These are phyloP conservation scores for Pollimyrus isidori DNA, from an alignment of 2,113 vertebrate genomes.

Conservation along the genomic window DNA sequence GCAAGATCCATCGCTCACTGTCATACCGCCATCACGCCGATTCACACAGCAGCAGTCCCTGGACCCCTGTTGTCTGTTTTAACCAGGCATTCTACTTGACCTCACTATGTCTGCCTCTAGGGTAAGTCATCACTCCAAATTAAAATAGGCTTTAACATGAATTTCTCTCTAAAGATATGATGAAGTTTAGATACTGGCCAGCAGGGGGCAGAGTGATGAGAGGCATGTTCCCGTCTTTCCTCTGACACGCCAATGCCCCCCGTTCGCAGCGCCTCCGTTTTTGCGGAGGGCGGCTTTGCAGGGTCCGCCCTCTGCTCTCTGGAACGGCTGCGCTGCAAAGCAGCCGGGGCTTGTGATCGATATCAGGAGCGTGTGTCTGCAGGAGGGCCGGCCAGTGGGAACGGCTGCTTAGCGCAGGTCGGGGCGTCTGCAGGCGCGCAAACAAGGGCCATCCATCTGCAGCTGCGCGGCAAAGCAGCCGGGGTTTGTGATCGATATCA, in stretches of 20 bases:
- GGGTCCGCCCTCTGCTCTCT: background rate
- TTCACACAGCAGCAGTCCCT: background rate
- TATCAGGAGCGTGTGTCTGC: constrained; percentile 13
- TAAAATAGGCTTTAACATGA: background rate
- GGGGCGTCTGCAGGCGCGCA: constrained; percentile 18
- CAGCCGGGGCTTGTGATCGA: background rate
- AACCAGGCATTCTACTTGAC: background rate
- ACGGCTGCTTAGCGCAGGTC: constrained; percentile 30
- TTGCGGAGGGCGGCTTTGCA: background rate
- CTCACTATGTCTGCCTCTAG: background rate
- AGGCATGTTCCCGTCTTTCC: background rate
- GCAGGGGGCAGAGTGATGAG: background rate
- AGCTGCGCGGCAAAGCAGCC: too few relatives aligned
- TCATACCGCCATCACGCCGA: background rate
- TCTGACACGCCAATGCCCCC: background rate
- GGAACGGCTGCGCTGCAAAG: background rate
- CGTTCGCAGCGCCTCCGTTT: background rate
- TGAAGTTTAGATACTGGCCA: background rate
- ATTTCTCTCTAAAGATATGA: background rate
- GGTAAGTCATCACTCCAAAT: background rate
- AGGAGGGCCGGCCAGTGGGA: background rate
- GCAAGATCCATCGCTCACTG: background rate
- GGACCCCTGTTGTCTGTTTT: background rate
- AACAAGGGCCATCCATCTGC: constrained; percentile 24
- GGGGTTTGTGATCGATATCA: too few relatives aligned